Evolutionary conservation across 1,140 invertebrate genomes (phyloP).

Genomic region (Elymnias hypermnestra): DNA sequence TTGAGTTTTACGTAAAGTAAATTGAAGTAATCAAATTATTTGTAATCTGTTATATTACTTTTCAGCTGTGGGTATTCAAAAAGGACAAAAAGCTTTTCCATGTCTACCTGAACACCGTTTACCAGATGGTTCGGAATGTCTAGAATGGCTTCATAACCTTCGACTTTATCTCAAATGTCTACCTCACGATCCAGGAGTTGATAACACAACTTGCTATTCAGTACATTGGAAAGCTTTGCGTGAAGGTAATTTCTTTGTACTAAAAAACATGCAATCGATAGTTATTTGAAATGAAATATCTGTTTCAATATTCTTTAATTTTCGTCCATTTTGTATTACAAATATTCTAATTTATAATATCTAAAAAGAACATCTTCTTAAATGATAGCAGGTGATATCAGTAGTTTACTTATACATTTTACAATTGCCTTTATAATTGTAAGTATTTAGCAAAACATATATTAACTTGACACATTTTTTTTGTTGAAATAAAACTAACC

Average conservation of each 20-base stretch:
- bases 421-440: no score
- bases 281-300: not conserved
- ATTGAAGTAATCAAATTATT: not conserved
- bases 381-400: no score
- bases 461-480: no score
- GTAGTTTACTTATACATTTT: no score
- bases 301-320: no score
- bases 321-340: no score
- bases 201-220: constrained; percentile 85
- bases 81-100: constrained; percentile 80
- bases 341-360: no score
- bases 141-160: constrained; percentile 87
- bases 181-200: constrained; percentile 65
- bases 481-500: no score
- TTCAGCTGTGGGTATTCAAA: constrained; percentile 53
- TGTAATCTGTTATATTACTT: not conserved
- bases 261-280: not conserved
- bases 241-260: constrained; percentile 44
- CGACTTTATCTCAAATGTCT: constrained; percentile 83
- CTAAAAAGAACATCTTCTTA: no score
- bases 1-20: no score
- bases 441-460: no score
- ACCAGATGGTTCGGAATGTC: constrained; percentile 80
- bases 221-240: constrained; percentile 87
- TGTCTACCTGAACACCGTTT: constrained; percentile 81